Percentiles rank a stretch among this genome's conserved stretches.
These are phyloP conservation scores for Engystomops pustulosus DNA, from an alignment of 2,113 vertebrate genomes.

Conservation along the genomic window DNA sequence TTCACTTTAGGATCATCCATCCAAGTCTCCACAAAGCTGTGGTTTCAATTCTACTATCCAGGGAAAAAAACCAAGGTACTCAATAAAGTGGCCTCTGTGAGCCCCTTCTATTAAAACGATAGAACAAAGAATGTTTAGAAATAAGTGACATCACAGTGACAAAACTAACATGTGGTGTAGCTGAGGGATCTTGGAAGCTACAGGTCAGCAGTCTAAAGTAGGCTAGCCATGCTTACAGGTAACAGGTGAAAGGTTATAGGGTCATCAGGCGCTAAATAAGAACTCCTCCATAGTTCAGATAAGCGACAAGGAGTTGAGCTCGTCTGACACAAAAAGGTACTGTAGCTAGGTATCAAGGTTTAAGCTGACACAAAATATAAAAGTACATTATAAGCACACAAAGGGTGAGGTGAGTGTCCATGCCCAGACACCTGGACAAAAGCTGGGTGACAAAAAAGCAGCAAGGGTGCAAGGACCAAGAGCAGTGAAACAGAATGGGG, in stretches of 20 bases:
- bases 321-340: not conserved
- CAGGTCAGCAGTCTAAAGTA: constrained; percentile 21
- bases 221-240: constrained; percentile 52
- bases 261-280: not conserved
- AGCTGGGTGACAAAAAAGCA: constrained; percentile 16
- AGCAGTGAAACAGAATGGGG: constrained; percentile 20
- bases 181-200: constrained; percentile 32
- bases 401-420: constrained; percentile 38
- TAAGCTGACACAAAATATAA: not conserved
- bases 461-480: constrained; percentile 27
- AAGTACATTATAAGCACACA: constrained; percentile 22
- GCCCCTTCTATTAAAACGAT: not conserved
- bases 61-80: not conserved
- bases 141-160: constrained; percentile 41
- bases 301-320: not conserved
- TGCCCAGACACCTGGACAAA: constrained; percentile 40
- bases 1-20: not conserved
- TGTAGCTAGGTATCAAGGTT: constrained; percentile 1
- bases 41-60: not conserved
- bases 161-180: constrained; percentile 33
- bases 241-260: constrained; percentile 33
- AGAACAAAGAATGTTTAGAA: not conserved
- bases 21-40: not conserved
- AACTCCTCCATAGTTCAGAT: not conserved
- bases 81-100: not conserved